Percentiles rank a stretch among this genome's conserved stretches.
Conservation (phyloP, 2,113 vertebrate genomes). For the Polypterus senegalus region DNA sequence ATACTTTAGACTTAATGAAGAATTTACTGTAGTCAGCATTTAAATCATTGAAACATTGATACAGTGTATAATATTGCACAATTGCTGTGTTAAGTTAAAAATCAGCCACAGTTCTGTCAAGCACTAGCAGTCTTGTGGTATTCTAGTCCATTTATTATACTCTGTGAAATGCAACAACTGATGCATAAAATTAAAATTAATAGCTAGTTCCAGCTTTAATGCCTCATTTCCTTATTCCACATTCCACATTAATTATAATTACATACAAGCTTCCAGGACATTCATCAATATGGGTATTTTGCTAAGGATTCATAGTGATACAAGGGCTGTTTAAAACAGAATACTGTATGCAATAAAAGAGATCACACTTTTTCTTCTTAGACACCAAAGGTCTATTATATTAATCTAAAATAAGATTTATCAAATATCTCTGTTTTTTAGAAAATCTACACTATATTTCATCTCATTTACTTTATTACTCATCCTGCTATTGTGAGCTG, state of each 20-base stretch:
- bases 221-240: slow-evolving; percentile 41
- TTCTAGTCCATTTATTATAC: slow-evolving; percentile 35
- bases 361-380: slow-evolving; percentile 17
- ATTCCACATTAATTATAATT: slow-evolving; percentile 45
- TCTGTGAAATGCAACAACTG: slow-evolving; percentile 39
- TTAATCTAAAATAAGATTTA: slow-evolving; percentile 42
- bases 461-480: no score
- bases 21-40: no score
- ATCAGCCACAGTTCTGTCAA: no score
- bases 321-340: slow-evolving; percentile 13
- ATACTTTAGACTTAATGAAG: no score
- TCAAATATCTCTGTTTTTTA: slow-evolving; percentile 21
- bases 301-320: slow-evolving; percentile 5
- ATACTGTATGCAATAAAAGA: slow-evolving; percentile 33
- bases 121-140: slow-evolving; percentile 13
- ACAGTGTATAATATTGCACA: no score
- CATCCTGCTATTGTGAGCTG: no score
- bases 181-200: slow-evolving; percentile 47
- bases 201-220: slow-evolving; percentile 41
- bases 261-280: slow-evolving; percentile 27
- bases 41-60: no score
- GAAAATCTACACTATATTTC: neutral
- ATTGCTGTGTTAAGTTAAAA: no score
- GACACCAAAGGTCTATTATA: slow-evolving; percentile 30
- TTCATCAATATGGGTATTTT: slow-evolving; percentile 21